A percentile compares a stretch with the other conserved stretches of the same genome.
phyloP scores from a whole-genome alignment of 2,113 vertebrate species.

The Cyrtonyx montezumae region DNA sequence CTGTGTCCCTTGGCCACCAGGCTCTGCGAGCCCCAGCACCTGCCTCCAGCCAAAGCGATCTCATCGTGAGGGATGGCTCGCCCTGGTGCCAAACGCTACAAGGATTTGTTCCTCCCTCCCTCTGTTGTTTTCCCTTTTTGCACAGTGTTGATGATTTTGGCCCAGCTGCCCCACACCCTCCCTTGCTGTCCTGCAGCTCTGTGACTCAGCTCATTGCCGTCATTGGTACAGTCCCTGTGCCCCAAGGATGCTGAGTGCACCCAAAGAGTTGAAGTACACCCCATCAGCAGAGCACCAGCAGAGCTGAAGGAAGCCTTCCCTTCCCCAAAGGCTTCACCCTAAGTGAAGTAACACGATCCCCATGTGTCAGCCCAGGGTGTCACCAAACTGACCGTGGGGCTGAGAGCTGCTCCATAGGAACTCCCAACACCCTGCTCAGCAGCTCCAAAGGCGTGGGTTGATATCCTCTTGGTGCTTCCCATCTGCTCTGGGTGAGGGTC shows the following conservation, averaged over 20 bases:
- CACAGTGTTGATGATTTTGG: background rate
- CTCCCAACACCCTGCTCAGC: background rate
- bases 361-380: background rate
- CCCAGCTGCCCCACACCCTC: background rate
- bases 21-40: background rate
- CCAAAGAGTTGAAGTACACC: too few relatives aligned
- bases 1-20: accelerated
- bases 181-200: background rate
- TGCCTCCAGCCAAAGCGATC: background rate
- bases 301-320: background rate
- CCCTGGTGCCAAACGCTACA: background rate
- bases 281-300: background rate
- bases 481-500: accelerated
- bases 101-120: background rate
- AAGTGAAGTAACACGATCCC: accelerated
- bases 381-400: background rate
- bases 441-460: background rate
- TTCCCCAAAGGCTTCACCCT: background rate
- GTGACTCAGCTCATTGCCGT: accelerated
- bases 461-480: accelerated
- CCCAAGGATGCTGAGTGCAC: background rate
- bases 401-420: background rate
- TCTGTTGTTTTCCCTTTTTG: background rate
- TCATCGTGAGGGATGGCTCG: background rate
- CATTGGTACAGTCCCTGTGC: too few relatives aligned